Evolutionary conservation across 2,888 invertebrate genomes (phyloP).

Genomic region (Caenorhabditis parvicauda): DNA sequence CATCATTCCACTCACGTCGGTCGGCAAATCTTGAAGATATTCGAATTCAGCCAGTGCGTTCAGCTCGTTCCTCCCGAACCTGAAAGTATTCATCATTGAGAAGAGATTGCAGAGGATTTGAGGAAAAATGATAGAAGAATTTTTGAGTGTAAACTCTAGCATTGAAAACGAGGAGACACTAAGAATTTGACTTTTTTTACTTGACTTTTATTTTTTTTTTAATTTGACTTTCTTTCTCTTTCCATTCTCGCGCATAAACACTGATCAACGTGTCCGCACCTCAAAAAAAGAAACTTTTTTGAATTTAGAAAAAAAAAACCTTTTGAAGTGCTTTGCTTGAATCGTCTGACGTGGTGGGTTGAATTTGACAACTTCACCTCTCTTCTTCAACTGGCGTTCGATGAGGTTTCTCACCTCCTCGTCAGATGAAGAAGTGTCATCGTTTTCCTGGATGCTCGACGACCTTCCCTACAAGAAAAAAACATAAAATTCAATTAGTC

Average conservation of each 20-base stretch:
- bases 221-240: too few relatives aligned
- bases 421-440: constrained; percentile 19
- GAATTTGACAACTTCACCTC: constrained; percentile 29
- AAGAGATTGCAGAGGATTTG: too few relatives aligned
- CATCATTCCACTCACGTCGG: constrained; percentile 41
- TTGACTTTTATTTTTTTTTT: not conserved
- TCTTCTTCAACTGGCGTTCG: constrained; percentile 28
- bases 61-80: constrained; percentile 37
- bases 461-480: constrained; percentile 19
- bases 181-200: constrained; percentile 1
- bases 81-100: constrained; percentile 12
- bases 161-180: too few relatives aligned
- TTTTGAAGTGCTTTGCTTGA: constrained; percentile 24
- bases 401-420: constrained; percentile 23
- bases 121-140: not conserved
- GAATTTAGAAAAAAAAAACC: constrained; percentile 6
- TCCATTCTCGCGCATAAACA: too few relatives aligned
- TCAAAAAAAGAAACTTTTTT: not conserved
- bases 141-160: too few relatives aligned
- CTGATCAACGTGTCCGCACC: too few relatives aligned
- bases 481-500: too few relatives aligned
- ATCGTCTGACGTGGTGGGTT: constrained; percentile 28
- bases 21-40: constrained; percentile 45
- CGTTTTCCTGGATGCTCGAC: constrained; percentile 10
- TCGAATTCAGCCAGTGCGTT: constrained; percentile 40